Base-by-base conservation (phyloP, 2,797 vertebrate genomes). In the Argentina silus region DNA sequence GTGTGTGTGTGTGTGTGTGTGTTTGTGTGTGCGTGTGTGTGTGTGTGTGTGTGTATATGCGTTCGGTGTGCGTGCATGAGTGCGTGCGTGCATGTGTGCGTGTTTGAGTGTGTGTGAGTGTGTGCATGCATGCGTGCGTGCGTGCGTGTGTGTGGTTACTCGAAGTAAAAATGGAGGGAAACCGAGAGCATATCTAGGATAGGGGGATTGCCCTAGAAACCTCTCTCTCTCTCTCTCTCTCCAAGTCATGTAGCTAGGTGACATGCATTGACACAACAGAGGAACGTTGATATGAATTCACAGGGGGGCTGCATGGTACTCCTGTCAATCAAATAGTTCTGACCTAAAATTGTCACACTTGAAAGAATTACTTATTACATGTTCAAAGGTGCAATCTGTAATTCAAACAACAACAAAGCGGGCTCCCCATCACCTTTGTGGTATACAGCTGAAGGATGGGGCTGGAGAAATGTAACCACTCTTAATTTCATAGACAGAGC, bases 81-180 rank as follows among this genome's bases (percentile, higher is more conserved):
- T 36, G 27, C 4, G 27, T 36, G 27, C n/a, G n/a, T n/a, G 53
- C 5, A 17, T 56, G 27, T 4, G 27, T 36, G 27, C 4, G 27
- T 36, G 27, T 36, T 36, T 36, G 27, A 36, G n/a, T 19, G 53
- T 56, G 53, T 17, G 53, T 59, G 56, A 6, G 19, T 59, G 19
- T 0, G 45, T 36, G 64, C 11, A 90, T 88, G 90, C n/a, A n/a
- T n/a, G 53, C 15, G 53, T 59, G 56, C 17, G 19, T 59, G 19
- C 0, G 45, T 36, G 64, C 11, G 90, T 88, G 90, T 93, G 93
- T 48, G 87, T 88, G 87, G 90, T 91, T 89, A 86, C 83, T 85
- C 87, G 86, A 81, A 43, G 36, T 55, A 82, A 17, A 36, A 14
- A 19, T 27, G 85, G 23, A 81, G 81, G 45, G 69, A 36, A 70